Base-by-base conservation (phyloP, 2,888 invertebrate genomes). In the Tiliacea citrago region DNA sequence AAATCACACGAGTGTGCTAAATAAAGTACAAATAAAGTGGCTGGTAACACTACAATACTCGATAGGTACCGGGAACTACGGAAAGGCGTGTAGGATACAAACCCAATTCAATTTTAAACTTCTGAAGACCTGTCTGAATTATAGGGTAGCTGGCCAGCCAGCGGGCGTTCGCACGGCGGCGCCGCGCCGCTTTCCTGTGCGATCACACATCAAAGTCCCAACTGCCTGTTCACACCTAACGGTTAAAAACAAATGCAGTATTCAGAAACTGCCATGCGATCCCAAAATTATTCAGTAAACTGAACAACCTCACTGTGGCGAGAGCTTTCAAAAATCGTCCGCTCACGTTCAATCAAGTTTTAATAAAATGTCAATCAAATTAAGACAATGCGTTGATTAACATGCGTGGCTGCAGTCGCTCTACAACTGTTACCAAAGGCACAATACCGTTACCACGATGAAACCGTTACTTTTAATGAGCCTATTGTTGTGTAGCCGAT, bases 391-490 rank as follows among this genome's bases (percentile, higher is more conserved):
- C 21, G n/a, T 58, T 71, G 57, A 79, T 83, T 85, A 65, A 24
- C 24, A 86, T 79, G 75, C 69, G 42, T 51, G 55, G 42, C 29
- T 62, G 75, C 65, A 47, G 21, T 24, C 63, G 63, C 83, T 86
- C 86, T 83, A 63, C 73, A 81, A 75, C 55, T 81, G 78, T 78
- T 74, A 72, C 65, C 7, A 58, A 77, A 67, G 78, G 68, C 35
- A 78, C 21, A 21, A 51, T 81, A 75, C 88, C 77, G 85, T 86
- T 79, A 79, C 42, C 58, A 69, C 12, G 74, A 60, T 29, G 21
- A 9, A 21, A 24, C 87, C 79, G 87, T 87, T 87, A 85, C 13
- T 68, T 79, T 85, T 85, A 82, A 86, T 78, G 83, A 84, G 71
- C 65, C 73, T 68, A 81, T 86, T 77, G 79, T 79, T 73, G 63